Evolutionary conservation across 37 sponge, comb jelly and placozoan species (phyloP), one percentile per base, ranked within the genome.

Genomic region (Haliclona indistincta): DNA sequence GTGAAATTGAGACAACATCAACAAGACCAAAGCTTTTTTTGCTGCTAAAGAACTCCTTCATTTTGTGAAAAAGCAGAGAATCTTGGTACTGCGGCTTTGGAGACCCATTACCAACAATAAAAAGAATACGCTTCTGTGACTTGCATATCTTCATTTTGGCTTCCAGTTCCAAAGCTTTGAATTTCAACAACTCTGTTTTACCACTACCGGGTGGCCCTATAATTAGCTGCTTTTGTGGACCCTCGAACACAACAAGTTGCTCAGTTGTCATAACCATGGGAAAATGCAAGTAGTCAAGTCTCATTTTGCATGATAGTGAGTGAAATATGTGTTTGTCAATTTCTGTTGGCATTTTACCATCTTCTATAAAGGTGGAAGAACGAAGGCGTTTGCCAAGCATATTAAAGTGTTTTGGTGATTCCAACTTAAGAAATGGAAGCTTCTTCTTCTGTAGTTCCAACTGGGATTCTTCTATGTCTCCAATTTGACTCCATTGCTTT

Each of bases 181-280:
- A 49, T 49, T 49, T 49, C 52, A 49, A 49, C 52, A 49, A 49
- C 17, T 49, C 52, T 49, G 52, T 49, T 49, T 49, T 49, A 49
- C 52, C 52, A 49, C 15, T 49, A 17, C 52, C 52, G 17, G 52
- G 52, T 49, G 52, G 15, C 15, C 52, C 52, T 11, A 49, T 49
- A 19, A 49, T 49, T 17, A 49, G 15, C 52, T 49, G 52, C 17
- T 49, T 49, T 17, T 19, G 11, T 11, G 52, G 52, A 11, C 52
- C 52, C 17, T 49, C 52, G 52, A 49, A 49, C 52, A 49, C 52
- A 19, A 17, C 52, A 11, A 49, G 52, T 49, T 49, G 52, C 11
- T 49, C 52, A 17, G 52, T 49, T 11, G 52, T 49, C 52, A 49
- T 49, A 49, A 49, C 52, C 11, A 49, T 49, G 11, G 52, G 52